These are phyloP conservation scores for Drosophila sturtevanti DNA, from an alignment of 1,140 invertebrate species.

Conservation along the genomic window DNA sequence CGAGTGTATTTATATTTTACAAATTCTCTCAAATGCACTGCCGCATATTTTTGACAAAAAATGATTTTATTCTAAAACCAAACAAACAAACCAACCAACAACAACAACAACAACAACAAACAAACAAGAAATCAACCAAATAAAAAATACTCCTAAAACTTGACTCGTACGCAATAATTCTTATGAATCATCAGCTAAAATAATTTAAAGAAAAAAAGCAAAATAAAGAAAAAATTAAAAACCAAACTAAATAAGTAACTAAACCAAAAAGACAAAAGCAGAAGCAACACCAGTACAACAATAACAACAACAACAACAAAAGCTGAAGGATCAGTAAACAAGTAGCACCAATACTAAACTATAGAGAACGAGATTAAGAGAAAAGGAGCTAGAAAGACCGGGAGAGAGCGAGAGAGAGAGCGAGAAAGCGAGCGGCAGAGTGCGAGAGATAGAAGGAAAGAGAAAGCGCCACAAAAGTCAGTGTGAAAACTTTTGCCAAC, in stretches of 20 bases:
- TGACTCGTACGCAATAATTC: slow-evolving; percentile 55
- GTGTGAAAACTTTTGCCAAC: slow-evolving; percentile 12
- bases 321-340: not conserved
- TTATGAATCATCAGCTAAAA: slow-evolving; percentile 69
- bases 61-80: slow-evolving; percentile 64
- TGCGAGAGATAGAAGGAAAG: not conserved
- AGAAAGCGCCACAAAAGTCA: not conserved
- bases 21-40: slow-evolving; percentile 75
- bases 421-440: not conserved
- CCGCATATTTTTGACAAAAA: slow-evolving; percentile 73
- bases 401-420: not conserved
- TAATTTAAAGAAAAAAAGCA: slow-evolving; percentile 33
- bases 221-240: slow-evolving; percentile 43
- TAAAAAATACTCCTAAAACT: slow-evolving; percentile 1
- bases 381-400: not conserved
- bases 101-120: slow-evolving; percentile 26
- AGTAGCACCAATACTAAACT: not conserved
- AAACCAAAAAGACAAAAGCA: slow-evolving; percentile 18
- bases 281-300: not conserved
- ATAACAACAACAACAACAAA: not conserved
- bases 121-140: not conserved
- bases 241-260: slow-evolving; percentile 44
- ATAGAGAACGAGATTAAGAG: not conserved
- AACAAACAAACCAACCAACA: slow-evolving; percentile 22
- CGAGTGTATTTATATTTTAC: slow-evolving; percentile 43